Conservation (phyloP, 2,888 invertebrate genomes). For the Cantharis rustica region DNA sequence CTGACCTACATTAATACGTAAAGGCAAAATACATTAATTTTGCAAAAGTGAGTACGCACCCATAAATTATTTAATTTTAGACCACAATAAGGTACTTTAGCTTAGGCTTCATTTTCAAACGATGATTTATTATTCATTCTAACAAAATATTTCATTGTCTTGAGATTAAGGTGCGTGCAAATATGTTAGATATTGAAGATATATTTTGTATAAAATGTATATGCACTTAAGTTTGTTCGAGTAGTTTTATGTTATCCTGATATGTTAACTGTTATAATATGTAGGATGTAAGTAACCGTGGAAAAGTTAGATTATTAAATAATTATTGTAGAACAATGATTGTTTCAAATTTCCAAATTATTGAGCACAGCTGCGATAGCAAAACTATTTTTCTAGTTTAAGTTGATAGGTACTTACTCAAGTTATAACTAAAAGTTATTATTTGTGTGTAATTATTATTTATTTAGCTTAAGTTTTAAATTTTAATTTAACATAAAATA, state of each 20-base stretch:
- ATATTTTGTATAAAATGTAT: not conserved
- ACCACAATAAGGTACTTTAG: not conserved
- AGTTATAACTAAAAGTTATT: too few species aligned
- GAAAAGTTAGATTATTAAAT: not conserved
- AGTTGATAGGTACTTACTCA: too few species aligned
- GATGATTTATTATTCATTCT: not conserved
- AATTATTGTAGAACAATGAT: not conserved
- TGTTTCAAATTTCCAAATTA: not conserved
- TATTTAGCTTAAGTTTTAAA: too few species aligned
- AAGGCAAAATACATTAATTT: not conserved
- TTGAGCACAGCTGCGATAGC: not conserved
- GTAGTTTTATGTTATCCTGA: not conserved
- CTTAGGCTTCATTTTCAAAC: not conserved
- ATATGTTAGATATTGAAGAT: not conserved
- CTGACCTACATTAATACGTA: not conserved
- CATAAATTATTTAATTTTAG: not conserved
- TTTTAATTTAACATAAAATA: too few species aligned
- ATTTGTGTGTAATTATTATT: too few species aligned
- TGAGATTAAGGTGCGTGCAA: not conserved
- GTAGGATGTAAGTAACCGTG: too few species aligned
- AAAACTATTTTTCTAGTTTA: not conserved
- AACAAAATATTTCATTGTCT: not conserved
- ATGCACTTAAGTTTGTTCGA: not conserved
- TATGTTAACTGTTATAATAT: not conserved
- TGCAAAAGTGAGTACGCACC: not conserved